phyloP scores from a whole-genome alignment of 2,797 vertebrate genomes.

The Todus mexicanus region DNA sequence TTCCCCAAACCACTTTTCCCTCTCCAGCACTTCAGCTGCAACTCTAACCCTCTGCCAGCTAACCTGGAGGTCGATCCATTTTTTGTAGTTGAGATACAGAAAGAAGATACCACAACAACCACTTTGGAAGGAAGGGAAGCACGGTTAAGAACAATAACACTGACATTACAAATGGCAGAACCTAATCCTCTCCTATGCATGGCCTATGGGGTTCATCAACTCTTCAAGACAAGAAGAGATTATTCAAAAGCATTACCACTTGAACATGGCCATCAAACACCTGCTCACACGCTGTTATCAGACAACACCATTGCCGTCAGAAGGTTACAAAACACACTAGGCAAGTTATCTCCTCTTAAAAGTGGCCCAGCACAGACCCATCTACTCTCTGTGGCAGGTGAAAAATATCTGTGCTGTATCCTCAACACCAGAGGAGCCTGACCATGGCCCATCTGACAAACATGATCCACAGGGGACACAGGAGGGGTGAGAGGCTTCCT shows the following conservation, averaged over 20 bases:
- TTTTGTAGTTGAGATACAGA: background rate
- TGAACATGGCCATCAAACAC: background rate
- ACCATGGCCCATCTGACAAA: background rate
- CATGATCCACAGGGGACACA: background rate
- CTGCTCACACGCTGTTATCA: accelerated
- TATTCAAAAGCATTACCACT: background rate
- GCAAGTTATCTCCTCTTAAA: background rate
- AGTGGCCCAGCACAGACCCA: accelerated
- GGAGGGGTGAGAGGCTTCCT: background rate
- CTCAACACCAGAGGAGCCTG: background rate
- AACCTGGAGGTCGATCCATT: background rate
- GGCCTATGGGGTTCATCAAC: background rate
- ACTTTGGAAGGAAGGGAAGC: background rate
- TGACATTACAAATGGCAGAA: background rate
- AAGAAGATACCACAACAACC: background rate
- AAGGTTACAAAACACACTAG: background rate
- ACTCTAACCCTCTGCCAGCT: background rate
- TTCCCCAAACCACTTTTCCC: background rate
- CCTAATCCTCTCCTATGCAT: background rate
- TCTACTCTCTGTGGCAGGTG: accelerated
- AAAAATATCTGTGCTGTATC: accelerated
- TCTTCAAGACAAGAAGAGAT: background rate
- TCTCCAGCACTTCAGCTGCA: background rate
- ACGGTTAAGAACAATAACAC: background rate
- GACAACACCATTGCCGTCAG: background rate